These are phyloP conservation scores for Hyaena hyaena DNA, from an alignment of 2,113 vertebrate species.

Conservation along the genomic window DNA sequence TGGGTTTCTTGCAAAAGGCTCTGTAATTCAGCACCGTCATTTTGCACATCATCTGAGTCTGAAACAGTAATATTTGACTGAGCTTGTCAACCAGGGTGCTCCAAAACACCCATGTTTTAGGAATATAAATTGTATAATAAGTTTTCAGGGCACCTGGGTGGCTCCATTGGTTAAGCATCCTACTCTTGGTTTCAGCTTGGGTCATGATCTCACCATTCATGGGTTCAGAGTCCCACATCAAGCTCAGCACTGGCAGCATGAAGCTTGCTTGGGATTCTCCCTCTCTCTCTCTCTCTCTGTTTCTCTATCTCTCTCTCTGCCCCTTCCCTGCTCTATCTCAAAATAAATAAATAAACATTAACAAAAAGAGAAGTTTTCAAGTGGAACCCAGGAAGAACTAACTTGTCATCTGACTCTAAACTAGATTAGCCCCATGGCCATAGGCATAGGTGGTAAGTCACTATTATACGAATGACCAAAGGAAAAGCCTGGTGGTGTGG, in stretches of 20 bases:
- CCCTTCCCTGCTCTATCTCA: no score
- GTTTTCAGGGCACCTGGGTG: background rate
- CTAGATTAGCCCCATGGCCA: background rate
- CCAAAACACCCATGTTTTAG: background rate
- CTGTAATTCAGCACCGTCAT: background rate
- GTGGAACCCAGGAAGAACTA: background rate
- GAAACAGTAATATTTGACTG: background rate
- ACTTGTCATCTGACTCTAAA: background rate
- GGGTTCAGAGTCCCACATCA: no score
- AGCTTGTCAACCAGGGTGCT: background rate
- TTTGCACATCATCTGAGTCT: background rate
- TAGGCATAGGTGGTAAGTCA: background rate
- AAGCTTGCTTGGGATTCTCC: no score
- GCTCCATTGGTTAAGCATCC: no score
- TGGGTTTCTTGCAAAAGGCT: background rate
- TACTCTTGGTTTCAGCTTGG: no score
- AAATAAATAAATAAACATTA: background rate
- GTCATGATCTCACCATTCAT: no score
- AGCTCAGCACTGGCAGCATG: no score
- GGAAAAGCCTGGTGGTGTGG: background rate
- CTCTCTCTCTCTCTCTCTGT: no score
- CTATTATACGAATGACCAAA: background rate
- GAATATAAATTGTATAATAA: background rate
- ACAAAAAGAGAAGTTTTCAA: background rate
- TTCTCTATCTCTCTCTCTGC: no score